Base-by-base conservation (phyloP, 1,140 invertebrate species). In the Panonychus citri region DNA sequence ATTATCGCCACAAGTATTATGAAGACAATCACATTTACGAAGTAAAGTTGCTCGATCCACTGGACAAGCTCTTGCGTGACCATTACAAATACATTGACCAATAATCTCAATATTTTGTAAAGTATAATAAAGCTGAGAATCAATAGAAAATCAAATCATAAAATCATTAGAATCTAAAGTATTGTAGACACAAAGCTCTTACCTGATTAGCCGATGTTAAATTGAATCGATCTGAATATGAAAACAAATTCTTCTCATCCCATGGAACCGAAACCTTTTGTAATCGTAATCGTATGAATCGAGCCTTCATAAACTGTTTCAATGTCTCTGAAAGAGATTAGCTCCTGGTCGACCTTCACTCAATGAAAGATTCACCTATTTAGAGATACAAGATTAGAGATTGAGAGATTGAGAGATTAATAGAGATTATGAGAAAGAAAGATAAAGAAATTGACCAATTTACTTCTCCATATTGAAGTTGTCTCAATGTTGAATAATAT, bases 61-160 rank as follows among this genome's bases (percentile, higher is more conserved):
- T 63, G 91, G 86, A 69, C 94, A 99, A 3, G 79, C 81, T 54
- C 87, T 81, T 0, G 94, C 93, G 68, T 98, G 94, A 17, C 94
- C 94, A 67, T 99, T 98, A 69, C 94, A 99, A 70, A 96, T 88
- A 70, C 94, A 98, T 10, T 90, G 77, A 54, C 94, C 94, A 17
- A 91, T 93, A 63, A 99, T 91, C 65, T 85, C 89, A 60, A 99
- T 95, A 67, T 98, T 93, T 74, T 96, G 95, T 62, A 99, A 95
- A 50, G 90, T 94, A 71, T 99, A 99, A 73, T 93, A 98, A 65
- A 98, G 25, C 42, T 46, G n/a, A n/a, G n/a, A n/a, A 46, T 19
- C 7, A 19, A 19, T 8, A 46, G 17, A 46, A 19, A 17, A 7
- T 34, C 12, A 7, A 34, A 7, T 5, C 5, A 12, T 34, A 5